Percentiles rank a stretch among this genome's conserved stretches.
Evolutionary conservation across 1,140 invertebrate genomes (phyloP).

Genomic region (Drosophila paulistorum): DNA sequence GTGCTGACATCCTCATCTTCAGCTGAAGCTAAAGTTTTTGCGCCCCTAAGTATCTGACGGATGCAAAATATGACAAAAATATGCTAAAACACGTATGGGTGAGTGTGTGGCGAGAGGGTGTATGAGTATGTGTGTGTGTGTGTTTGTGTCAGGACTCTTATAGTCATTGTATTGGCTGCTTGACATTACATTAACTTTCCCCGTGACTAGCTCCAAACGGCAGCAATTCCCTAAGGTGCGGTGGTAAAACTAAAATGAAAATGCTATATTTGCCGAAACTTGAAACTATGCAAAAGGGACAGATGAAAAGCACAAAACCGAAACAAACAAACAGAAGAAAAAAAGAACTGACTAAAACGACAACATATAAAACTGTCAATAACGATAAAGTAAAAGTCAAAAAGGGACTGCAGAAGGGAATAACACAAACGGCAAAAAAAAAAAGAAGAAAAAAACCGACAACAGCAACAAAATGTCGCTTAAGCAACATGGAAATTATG

Average conservation of each 20-base stretch:
- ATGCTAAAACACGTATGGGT: slow-evolving; percentile 60
- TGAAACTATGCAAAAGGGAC: slow-evolving; percentile 79
- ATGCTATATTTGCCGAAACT: slow-evolving; percentile 62
- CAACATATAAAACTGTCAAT: slow-evolving; percentile 73
- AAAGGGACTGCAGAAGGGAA: slow-evolving; percentile 30
- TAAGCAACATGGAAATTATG: slow-evolving; percentile 81
- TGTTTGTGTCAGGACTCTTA: slow-evolving; percentile 17
- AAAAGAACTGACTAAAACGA: slow-evolving; percentile 31
- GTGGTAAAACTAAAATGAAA: slow-evolving; percentile 54
- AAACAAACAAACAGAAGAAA: slow-evolving; percentile 17
- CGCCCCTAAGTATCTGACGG: slow-evolving; percentile 41
- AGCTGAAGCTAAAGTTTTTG: background rate
- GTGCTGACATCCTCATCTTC: slow-evolving; percentile 64
- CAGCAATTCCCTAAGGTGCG: slow-evolving; percentile 57
- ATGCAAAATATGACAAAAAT: slow-evolving; percentile 67
- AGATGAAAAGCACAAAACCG: slow-evolving; percentile 52
- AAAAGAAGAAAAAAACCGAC: slow-evolving; percentile 5
- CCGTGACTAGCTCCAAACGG: slow-evolving; percentile 48
- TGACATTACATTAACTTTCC: slow-evolving; percentile 69
- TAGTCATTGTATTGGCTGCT: slow-evolving; percentile 40
- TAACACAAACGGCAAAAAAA: slow-evolving; percentile 13
- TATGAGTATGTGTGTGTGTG: slow-evolving; percentile 16
- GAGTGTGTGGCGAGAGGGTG: slow-evolving; percentile 1
- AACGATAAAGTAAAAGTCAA: slow-evolving; percentile 69
- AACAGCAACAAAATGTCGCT: slow-evolving; percentile 73